These are phyloP conservation scores for Criorhina ranunculi DNA, from an alignment of 2,888 invertebrate species.

Conservation along the genomic window DNA sequence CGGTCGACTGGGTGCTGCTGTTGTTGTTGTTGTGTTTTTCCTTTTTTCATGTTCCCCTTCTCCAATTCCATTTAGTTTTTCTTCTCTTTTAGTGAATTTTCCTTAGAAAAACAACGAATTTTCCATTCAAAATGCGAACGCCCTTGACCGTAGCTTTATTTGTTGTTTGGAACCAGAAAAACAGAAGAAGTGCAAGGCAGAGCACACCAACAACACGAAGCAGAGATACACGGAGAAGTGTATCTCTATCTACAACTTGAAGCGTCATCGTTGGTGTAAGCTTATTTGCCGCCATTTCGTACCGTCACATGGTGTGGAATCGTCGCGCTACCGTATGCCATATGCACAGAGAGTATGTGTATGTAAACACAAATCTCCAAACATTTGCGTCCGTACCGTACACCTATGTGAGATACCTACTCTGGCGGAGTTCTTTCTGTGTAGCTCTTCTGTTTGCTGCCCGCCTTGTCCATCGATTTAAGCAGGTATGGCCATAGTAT, in stretches of 20 bases:
- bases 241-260: slow-evolving; percentile 42
- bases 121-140: slow-evolving; percentile 73
- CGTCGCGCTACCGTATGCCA: slow-evolving; percentile 11
- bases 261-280: slow-evolving; percentile 57
- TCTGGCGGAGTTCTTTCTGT: slow-evolving; percentile 25
- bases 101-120: slow-evolving; percentile 58
- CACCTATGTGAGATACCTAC: slow-evolving; percentile 45
- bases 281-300: slow-evolving; percentile 72
- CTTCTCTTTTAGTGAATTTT: slow-evolving; percentile 55
- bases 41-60: slow-evolving; percentile 11
- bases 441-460: slow-evolving; percentile 11
- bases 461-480: slow-evolving; percentile 14
- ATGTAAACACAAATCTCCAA: slow-evolving; percentile 28
- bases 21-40: slow-evolving; percentile 31
- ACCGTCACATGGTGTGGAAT: slow-evolving; percentile 54
- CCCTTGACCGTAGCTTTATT: slow-evolving; percentile 76
- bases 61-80: slow-evolving; percentile 34
- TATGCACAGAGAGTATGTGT: slow-evolving; percentile 26
- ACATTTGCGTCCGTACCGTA: slow-evolving; percentile 24
- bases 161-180: slow-evolving; percentile 55
- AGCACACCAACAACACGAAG: background rate
- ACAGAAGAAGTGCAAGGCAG: slow-evolving; percentile 29
- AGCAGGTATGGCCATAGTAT: slow-evolving; percentile 77
- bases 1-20: background rate
- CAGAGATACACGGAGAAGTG: slow-evolving; percentile 1